Conservation (phyloP, 2,888 invertebrate species). For the Drosophila austrosaltans region DNA sequence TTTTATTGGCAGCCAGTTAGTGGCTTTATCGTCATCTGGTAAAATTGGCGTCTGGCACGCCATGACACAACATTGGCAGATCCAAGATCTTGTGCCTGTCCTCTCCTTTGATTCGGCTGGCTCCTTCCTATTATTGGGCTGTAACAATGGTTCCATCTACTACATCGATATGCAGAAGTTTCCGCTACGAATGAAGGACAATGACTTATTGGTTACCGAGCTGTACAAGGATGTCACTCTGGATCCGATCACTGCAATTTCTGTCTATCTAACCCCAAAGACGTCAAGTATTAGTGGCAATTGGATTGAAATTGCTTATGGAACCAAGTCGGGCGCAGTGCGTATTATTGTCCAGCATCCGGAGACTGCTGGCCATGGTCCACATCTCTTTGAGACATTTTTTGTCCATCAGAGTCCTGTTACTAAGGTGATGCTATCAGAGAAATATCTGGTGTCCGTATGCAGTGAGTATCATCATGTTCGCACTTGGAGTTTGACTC, state of each 20-base stretch:
- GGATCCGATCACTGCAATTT: constrained; percentile 98
- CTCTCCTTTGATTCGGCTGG: constrained; percentile 98
- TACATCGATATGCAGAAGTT: constrained; percentile 99
- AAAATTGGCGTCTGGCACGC: constrained; percentile 99
- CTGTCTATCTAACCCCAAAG: constrained; percentile 99
- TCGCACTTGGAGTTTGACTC: constrained; percentile 97
- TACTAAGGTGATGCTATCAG: constrained; percentile 96
- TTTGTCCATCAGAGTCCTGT: constrained; percentile 98
- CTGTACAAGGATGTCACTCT: constrained; percentile 96
- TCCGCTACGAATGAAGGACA: constrained; percentile 99
- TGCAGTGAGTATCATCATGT: constrained; percentile 99
- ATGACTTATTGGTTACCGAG: constrained; percentile 98
- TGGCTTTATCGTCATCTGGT: constrained; percentile 95
- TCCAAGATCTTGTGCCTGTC: constrained; percentile 97
- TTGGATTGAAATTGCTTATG: constrained; percentile 99
- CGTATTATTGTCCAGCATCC: constrained; percentile 99
- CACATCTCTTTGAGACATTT: constrained; percentile 98
- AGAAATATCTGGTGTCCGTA: constrained; percentile 97
- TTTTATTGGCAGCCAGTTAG: constrained; percentile 98
- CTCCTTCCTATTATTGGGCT: constrained; percentile 96
- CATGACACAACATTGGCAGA: constrained; percentile 99
- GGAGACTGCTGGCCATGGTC: constrained; percentile 99
- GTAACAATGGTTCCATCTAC: constrained; percentile 98
- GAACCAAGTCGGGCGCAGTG: constrained; percentile 97
- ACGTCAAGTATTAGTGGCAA: constrained; percentile 98